Evolutionary conservation across 37 sponge, comb jelly and placozoan genomes (phyloP).

Genomic region (Tethya wilhelma): DNA sequence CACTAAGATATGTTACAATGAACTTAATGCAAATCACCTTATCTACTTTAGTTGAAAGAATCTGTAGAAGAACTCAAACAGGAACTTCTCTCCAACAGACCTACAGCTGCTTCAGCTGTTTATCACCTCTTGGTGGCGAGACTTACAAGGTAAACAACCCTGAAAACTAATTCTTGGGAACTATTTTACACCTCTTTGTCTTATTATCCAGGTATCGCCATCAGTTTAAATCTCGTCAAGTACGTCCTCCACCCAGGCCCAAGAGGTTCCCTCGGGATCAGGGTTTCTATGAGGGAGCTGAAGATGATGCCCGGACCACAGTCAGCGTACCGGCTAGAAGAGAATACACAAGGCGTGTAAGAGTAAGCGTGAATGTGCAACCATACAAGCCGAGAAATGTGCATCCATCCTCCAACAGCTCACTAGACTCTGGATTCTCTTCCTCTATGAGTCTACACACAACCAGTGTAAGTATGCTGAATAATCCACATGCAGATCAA

Average conservation of each 20-base stretch:
- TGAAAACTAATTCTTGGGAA: not conserved
- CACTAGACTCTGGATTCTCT: too few relatives aligned
- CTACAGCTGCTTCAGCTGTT: conserved; percentile 34
- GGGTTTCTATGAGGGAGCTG: conserved; percentile 33
- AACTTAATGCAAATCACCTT: not conserved
- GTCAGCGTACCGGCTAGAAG: conserved; percentile 8
- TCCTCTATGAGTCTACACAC: too few relatives aligned
- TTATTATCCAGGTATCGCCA: not conserved
- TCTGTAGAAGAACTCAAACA: conserved; percentile 6
- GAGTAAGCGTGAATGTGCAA: too few relatives aligned
- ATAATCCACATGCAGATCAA: too few relatives aligned
- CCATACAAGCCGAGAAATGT: too few relatives aligned
- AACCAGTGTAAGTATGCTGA: too few relatives aligned
- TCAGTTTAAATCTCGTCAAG: not conserved
- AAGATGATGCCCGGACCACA: conserved; percentile 24
- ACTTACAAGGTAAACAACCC: conserved; percentile 1
- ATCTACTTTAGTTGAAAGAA: not conserved
- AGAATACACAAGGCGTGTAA: too few relatives aligned
- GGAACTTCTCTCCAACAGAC: conserved; percentile 18
- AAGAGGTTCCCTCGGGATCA: conserved; percentile 22
- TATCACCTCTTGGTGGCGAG: conserved; percentile 45
- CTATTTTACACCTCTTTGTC: too few relatives aligned
- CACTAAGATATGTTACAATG: not conserved
- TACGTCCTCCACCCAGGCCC: not conserved
- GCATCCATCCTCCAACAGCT: too few relatives aligned